Evolutionary conservation across 2,888 invertebrate genomes (phyloP).

Genomic region (Parasteatoda lunata): DNA sequence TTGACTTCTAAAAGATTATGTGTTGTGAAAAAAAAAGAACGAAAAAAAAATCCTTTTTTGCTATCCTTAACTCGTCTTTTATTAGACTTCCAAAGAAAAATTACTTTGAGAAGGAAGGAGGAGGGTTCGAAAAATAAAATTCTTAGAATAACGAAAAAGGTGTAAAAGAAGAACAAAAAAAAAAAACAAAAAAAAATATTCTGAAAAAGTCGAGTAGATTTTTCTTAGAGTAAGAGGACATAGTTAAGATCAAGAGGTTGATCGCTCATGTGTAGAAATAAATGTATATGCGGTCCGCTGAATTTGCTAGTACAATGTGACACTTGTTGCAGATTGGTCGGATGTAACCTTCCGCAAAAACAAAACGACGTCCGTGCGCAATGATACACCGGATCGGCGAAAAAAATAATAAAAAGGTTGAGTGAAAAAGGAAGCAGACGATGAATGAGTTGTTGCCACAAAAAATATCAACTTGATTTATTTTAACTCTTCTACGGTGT

Average conservation of each 20-base stretch:
- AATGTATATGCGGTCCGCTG: slow-evolving; percentile 53
- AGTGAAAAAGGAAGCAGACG: slow-evolving; percentile 3
- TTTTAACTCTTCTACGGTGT: background rate
- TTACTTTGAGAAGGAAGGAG: background rate
- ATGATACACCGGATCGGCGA: background rate
- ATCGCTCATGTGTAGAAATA: slow-evolving; percentile 56
- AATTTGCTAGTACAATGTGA: slow-evolving; percentile 61
- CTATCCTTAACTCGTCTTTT: background rate
- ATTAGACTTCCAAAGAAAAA: background rate
- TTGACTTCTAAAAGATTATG: background rate
- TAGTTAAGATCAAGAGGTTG: slow-evolving; percentile 46
- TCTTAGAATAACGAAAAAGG: background rate
- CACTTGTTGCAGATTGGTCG: slow-evolving; percentile 56
- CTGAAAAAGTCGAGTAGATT: background rate
- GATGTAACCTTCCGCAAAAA: slow-evolving; percentile 47
- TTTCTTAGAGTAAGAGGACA: slow-evolving; percentile 18
- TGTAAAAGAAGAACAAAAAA: background rate
- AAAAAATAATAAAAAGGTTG: slow-evolving; percentile 2
- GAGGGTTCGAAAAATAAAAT: background rate
- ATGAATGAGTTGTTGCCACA: slow-evolving; percentile 34
- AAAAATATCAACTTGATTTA: slow-evolving; percentile 8
- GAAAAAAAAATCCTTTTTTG: background rate
- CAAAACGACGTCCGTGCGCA: slow-evolving; percentile 40
- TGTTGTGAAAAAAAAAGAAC: background rate
- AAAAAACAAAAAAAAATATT: background rate